Conservation (phyloP, 2,113 vertebrate genomes). For the Sylvicapra grimmia region DNA sequence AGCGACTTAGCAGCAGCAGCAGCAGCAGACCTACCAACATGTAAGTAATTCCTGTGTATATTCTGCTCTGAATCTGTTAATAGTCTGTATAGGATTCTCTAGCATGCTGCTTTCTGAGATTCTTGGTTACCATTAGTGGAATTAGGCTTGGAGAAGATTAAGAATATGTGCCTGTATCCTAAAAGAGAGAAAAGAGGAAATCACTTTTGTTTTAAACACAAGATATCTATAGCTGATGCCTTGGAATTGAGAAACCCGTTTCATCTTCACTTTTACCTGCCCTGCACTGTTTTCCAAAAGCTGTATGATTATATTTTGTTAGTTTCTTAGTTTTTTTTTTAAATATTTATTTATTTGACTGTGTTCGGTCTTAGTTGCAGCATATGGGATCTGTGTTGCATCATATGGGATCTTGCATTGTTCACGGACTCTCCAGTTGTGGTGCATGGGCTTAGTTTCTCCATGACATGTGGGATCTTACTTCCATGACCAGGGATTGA, state of each 20-base stretch:
- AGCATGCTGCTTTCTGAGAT: background rate
- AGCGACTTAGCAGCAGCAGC: too few species aligned
- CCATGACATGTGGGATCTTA: background rate
- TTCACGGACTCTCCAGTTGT: background rate
- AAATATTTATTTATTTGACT: background rate
- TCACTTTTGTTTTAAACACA: background rate
- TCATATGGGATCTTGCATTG: background rate
- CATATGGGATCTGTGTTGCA: background rate
- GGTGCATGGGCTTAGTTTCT: background rate
- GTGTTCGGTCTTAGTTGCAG: background rate
- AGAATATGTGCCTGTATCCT: background rate
- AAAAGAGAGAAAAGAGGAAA: background rate
- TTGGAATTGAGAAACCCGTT: background rate
- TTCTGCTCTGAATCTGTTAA: background rate
- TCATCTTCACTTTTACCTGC: background rate
- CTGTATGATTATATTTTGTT: slow-evolving; percentile 2
- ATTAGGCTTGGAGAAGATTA: background rate
- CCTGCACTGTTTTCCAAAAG: background rate
- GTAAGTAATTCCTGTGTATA: background rate
- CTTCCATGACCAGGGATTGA: background rate
- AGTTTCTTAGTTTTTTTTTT: background rate
- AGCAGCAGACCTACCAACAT: background rate
- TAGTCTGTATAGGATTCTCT: background rate
- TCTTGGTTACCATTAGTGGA: background rate
- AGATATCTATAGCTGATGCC: background rate